Evolutionary conservation across 2,113 vertebrate species (phyloP), one percentile per base, ranked within the genome.

Genomic region (Scortum barcoo): DNA sequence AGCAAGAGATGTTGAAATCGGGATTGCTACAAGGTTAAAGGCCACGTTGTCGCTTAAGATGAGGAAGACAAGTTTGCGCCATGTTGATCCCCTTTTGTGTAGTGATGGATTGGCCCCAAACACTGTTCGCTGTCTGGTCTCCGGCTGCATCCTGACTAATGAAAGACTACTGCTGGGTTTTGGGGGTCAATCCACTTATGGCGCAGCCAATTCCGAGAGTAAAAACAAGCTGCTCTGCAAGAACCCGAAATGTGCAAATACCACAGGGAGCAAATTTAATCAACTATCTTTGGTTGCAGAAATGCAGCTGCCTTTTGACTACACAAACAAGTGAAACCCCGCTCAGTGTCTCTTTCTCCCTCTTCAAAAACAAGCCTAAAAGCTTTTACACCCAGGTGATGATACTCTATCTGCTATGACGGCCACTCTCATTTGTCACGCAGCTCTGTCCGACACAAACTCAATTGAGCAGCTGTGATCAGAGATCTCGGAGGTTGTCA

Each of bases 151-250:
- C 78, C 80, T 77, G 81, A 80, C 88, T 88, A 88, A 88, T 91
- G 88, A 89, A 91, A 88, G 90, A 88, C 88, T 86, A 85, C 90
- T 86, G 90, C 91, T 87, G 88, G 80, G 87, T 88, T 86, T 88
- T 78, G 84, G 76, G 90, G 90, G 89, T 93, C 90, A 91, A 91
- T 93, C 87, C 90, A 91, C 90, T 93, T 93, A 88, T 61, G 81
- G 78, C 63, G 19, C 82, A 82, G 87, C 87, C 90, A 88, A 85
- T 91, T 86, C 76, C 12, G 38, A 61, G 76, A 87, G 88, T 54
- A 90, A 91, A 89, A 89, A 83, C 78, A 90, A 88, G 78, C 82
- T 86, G 76, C 82, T 86, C 78, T 83, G 84, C 87, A 68, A 89
- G 83, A 86, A 81, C 58, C 42, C 16, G 6, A 82, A 86, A 91